Evolutionary conservation across 2,888 invertebrate species (phyloP).

Genomic region (Standfussiana lucernea): DNA sequence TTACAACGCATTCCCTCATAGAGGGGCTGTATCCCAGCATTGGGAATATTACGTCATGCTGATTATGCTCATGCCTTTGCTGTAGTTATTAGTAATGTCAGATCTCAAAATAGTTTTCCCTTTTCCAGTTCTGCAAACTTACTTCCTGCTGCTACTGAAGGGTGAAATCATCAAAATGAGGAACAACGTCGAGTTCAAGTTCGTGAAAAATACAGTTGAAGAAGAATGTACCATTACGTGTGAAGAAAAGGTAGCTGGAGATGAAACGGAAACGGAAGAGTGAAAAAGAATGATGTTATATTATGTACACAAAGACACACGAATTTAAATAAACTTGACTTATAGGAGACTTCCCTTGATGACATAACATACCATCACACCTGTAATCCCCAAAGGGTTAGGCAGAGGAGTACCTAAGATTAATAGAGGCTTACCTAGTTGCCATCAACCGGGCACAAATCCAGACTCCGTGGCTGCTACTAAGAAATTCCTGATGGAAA

Average conservation of each 20-base stretch:
- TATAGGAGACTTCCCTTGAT: not conserved
- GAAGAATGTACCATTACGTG: slow-evolving; percentile 25
- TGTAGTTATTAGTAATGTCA: too few relatives aligned
- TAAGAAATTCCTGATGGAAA: too few relatives aligned
- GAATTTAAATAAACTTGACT: not conserved
- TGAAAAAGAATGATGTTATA: slow-evolving; percentile 1
- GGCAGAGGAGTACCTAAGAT: too few relatives aligned
- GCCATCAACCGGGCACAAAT: too few relatives aligned
- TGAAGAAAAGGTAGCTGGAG: not conserved
- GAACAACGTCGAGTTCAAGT: slow-evolving; percentile 32
- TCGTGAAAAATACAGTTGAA: slow-evolving; percentile 45
- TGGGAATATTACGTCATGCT: too few relatives aligned
- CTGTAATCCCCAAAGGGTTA: too few relatives aligned
- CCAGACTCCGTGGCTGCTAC: too few relatives aligned
- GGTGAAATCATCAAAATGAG: slow-evolving; percentile 58
- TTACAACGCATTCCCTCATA: too few relatives aligned
- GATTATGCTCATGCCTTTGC: too few relatives aligned
- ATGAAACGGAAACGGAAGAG: slow-evolving; percentile 32
- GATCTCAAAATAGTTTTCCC: not conserved
- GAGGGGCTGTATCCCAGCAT: too few relatives aligned
- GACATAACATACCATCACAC: too few relatives aligned
- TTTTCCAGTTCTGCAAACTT: slow-evolving; percentile 60
- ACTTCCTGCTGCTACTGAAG: slow-evolving; percentile 61
- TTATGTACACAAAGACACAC: not conserved
- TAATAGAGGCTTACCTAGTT: too few relatives aligned